Percentiles rank a stretch among this genome's conserved stretches.
Evolutionary conservation across 2,113 vertebrate species (phyloP).

Genomic region (Zingel zingel): DNA sequence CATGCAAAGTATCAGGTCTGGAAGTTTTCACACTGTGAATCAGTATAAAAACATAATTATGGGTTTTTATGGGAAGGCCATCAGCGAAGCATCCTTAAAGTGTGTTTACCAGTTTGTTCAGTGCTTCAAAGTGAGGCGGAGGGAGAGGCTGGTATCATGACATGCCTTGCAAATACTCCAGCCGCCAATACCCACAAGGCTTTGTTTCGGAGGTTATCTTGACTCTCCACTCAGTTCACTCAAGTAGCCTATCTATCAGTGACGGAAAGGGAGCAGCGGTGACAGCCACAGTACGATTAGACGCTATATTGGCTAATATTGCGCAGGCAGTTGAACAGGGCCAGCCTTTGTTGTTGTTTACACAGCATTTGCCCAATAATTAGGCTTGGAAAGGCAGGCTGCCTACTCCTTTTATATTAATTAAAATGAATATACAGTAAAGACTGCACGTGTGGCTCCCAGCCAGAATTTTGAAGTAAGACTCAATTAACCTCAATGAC

Average conservation of each 20-base stretch:
- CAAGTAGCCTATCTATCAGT: constrained; percentile 67
- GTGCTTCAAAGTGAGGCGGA: constrained; percentile 49
- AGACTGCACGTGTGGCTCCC: constrained; percentile 65
- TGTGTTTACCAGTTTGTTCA: constrained; percentile 45
- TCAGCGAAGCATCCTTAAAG: constrained; percentile 36
- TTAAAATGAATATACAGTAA: constrained; percentile 83
- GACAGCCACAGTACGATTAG: constrained; percentile 69
- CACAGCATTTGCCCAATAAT: constrained; percentile 75
- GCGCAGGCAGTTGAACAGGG: constrained; percentile 64
- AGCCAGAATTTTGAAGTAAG: constrained; percentile 81
- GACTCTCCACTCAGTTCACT: constrained; percentile 59
- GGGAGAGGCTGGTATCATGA: constrained; percentile 44
- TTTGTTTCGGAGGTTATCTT: constrained; percentile 71
- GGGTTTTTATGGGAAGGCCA: constrained; percentile 10
- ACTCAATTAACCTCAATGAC: constrained; percentile 86
- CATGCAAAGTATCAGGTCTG: neutral
- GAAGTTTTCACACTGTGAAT: constrained; percentile 11
- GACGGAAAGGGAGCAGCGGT: constrained; percentile 50
- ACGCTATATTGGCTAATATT: constrained; percentile 64
- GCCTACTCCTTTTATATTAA: constrained; percentile 77
- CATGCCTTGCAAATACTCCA: constrained; percentile 43
- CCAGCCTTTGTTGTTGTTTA: constrained; percentile 82
- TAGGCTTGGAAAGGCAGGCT: constrained; percentile 73
- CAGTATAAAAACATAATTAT: constrained; percentile 45
- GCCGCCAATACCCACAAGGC: constrained; percentile 52